These are phyloP conservation scores for Lipophrys pholis DNA, from an alignment of 2,113 vertebrate species.

Conservation along the genomic window DNA sequence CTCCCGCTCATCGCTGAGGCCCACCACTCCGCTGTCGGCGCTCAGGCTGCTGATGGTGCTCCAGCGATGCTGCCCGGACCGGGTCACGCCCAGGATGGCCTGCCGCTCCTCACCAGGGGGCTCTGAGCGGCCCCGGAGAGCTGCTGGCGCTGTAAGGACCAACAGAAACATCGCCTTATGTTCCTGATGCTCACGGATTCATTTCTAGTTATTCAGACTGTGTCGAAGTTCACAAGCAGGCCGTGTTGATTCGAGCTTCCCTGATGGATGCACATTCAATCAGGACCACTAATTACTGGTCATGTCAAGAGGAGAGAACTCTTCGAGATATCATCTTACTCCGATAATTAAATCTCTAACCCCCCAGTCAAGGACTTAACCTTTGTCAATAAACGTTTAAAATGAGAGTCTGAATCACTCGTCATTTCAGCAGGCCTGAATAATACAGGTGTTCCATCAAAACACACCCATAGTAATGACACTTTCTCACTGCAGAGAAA, in stretches of 20 bases:
- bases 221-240: neutral
- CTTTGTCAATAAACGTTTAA: constrained; percentile 16
- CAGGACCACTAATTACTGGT: constrained; percentile 8
- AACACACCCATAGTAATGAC: neutral
- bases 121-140: constrained; percentile 77
- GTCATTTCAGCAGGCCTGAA: no score
- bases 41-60: constrained; percentile 93
- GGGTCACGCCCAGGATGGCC: constrained; percentile 64
- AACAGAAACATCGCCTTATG: neutral
- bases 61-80: constrained; percentile 86
- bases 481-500: neutral
- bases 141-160: constrained; percentile 66
- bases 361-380: constrained; percentile 20
- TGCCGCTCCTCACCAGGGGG: constrained; percentile 82
- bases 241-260: neutral
- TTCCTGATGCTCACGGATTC: constrained; percentile 14
- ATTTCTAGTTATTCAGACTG: neutral
- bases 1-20: constrained; percentile 86
- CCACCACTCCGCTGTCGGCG: constrained; percentile 90
- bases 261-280: constrained; percentile 14
- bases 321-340: constrained; percentile 31
- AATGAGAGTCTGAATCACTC: no score
- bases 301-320: constrained; percentile 19
- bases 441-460: no score
- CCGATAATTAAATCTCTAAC: constrained; percentile 24